Conservation (phyloP, 2,888 invertebrate species). For the Ochlodes sylvanus region DNA sequence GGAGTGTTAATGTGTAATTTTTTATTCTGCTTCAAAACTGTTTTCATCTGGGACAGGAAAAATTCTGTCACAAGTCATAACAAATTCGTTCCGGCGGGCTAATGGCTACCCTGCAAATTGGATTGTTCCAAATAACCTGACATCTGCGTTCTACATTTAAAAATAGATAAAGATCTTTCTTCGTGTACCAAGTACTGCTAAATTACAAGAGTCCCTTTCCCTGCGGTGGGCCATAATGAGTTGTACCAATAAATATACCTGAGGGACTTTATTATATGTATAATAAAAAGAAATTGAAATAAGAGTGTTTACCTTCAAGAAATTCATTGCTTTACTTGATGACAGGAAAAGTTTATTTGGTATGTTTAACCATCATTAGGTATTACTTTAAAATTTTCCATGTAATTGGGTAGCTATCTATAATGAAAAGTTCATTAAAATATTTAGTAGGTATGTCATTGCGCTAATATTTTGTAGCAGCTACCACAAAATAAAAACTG, state of each 20-base stretch:
- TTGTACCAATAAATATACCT: not conserved
- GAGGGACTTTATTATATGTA: not conserved
- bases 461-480: no score
- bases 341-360: no score
- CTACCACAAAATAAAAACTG: no score
- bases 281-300: no score
- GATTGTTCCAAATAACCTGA: slow-evolving; percentile 24
- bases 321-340: no score
- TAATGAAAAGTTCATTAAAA: no score
- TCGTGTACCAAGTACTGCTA: not conserved
- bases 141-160: slow-evolving; percentile 18
- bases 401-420: no score
- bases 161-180: not conserved
- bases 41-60: slow-evolving; percentile 8
- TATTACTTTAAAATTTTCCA: no score
- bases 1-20: not conserved
- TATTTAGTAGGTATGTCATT: no score
- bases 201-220: not conserved
- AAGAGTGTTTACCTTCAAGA: no score
- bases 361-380: no score
- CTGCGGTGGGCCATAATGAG: not conserved
- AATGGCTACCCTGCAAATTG: slow-evolving; percentile 26
- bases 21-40: not conserved
- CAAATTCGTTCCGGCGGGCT: slow-evolving; percentile 3
- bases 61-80: slow-evolving; percentile 13